These are phyloP conservation scores for Ctenopoma multispine DNA, from an alignment of 2,797 vertebrate species.

Conservation along the genomic window DNA sequence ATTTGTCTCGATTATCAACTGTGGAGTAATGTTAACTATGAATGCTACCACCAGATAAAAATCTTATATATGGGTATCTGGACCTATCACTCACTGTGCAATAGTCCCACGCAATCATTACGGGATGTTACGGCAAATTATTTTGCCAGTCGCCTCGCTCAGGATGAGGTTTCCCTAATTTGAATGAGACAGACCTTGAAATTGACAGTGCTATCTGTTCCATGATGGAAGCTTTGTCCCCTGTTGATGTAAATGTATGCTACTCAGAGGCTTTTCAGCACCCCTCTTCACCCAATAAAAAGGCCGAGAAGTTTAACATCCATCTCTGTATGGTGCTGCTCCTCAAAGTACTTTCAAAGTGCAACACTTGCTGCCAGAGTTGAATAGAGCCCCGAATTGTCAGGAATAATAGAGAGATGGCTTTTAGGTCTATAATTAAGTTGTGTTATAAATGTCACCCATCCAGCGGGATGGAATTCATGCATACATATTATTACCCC, in stretches of 20 bases:
- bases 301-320: slow-evolving; percentile 83
- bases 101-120: slow-evolving; percentile 76
- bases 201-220: slow-evolving; percentile 81
- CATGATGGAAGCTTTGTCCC: slow-evolving; percentile 81
- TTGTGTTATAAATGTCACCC: slow-evolving; percentile 85
- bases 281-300: slow-evolving; percentile 81
- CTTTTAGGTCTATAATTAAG: slow-evolving; percentile 87
- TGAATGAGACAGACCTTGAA: slow-evolving; percentile 83
- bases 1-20: slow-evolving; percentile 65
- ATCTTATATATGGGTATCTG: slow-evolving; percentile 67
- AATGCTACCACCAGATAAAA: slow-evolving; percentile 57
- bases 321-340: slow-evolving; percentile 75
- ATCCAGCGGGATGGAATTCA: slow-evolving; percentile 83
- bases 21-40: slow-evolving; percentile 48
- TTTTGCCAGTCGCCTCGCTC: slow-evolving; percentile 74
- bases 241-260: slow-evolving; percentile 83
- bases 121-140: slow-evolving; percentile 79
- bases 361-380: slow-evolving; percentile 82
- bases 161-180: slow-evolving; percentile 78
- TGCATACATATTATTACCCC: slow-evolving; percentile 85
- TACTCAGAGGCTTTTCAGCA: slow-evolving; percentile 78
- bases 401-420: slow-evolving; percentile 83
- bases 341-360: slow-evolving; percentile 82
- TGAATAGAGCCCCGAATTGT: slow-evolving; percentile 78
- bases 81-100: slow-evolving; percentile 63